Conservation (phyloP, 2,888 invertebrate species). For the Prosapia bicincta region DNA sequence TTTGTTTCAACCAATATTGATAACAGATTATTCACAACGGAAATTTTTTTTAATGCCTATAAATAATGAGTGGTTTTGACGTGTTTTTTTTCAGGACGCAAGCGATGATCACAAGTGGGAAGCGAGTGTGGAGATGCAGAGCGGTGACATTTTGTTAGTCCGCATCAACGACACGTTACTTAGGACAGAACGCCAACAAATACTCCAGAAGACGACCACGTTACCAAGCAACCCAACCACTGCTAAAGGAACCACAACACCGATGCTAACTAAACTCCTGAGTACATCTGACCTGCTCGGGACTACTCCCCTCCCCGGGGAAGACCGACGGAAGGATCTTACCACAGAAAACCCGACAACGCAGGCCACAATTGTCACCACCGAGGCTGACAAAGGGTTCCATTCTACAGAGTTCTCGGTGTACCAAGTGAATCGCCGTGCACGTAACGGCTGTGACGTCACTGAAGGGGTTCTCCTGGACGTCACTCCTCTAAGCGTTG, state of each 20-base stretch:
- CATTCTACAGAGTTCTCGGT: constrained; percentile 46
- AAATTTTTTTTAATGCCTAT: too few relatives aligned
- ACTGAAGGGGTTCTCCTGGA: constrained; percentile 66
- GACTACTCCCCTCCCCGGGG: background rate
- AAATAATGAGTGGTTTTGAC: too few relatives aligned
- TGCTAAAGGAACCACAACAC: background rate
- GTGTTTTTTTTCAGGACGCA: constrained; percentile 15
- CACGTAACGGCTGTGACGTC: constrained; percentile 67
- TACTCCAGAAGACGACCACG: constrained; percentile 36
- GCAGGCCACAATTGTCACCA: background rate
- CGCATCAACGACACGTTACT: constrained; percentile 64
- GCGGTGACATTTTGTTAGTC: constrained; percentile 67
- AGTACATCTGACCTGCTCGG: too few relatives aligned
- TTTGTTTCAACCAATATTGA: too few relatives aligned
- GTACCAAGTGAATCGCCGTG: constrained; percentile 67
- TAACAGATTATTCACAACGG: too few relatives aligned
- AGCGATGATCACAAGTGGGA: constrained; percentile 57
- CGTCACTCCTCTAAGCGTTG: constrained; percentile 65
- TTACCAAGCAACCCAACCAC: background rate
- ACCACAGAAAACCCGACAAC: background rate
- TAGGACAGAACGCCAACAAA: constrained; percentile 43
- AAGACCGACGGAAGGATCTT: background rate
- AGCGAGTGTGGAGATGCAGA: constrained; percentile 64
- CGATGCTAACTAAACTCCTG: background rate
- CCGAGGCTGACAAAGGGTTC: background rate